Conservation (phyloP, 1,140 invertebrate species). For the Contarinia nasturtii region DNA sequence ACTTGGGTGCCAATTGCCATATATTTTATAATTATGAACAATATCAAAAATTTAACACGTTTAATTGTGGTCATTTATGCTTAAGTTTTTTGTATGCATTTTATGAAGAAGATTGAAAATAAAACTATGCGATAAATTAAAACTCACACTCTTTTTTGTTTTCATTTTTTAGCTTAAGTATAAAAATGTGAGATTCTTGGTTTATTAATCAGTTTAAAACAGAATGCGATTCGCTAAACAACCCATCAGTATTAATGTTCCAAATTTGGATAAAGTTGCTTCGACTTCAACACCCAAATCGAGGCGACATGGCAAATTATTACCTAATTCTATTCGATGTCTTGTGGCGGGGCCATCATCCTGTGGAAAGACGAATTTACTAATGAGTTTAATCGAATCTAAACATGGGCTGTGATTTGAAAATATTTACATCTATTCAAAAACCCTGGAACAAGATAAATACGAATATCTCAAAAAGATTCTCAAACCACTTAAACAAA, state of each 20-base stretch:
- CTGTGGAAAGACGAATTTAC: conserved; percentile 18
- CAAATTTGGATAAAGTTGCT: too few species aligned
- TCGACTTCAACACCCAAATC: too few species aligned
- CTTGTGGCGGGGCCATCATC: conserved; percentile 14
- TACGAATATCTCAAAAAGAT: conserved; percentile 11
- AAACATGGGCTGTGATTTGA: conserved; percentile 17
- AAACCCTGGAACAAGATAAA: conserved; percentile 14
- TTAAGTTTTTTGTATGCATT: not conserved
- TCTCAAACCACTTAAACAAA: conserved; percentile 10
- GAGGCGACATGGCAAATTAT: conserved; percentile 8
- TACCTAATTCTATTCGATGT: conserved; percentile 13
- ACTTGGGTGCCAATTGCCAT: not conserved
- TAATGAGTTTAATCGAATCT: conserved; percentile 15
- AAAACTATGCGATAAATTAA: too few species aligned
- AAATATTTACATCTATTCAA: conserved; percentile 18
- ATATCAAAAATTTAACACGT: not conserved
- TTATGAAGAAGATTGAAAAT: not conserved
- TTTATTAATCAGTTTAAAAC: too few species aligned
- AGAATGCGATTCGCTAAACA: too few species aligned
- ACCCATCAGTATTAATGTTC: too few species aligned
- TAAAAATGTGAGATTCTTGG: not conserved
- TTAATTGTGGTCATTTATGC: not conserved
- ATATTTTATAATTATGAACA: not conserved
- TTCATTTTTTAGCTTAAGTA: too few species aligned
- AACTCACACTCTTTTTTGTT: too few species aligned